phyloP scores from a whole-genome alignment of 2,113 vertebrate species.

The Sturnus vulgaris region DNA sequence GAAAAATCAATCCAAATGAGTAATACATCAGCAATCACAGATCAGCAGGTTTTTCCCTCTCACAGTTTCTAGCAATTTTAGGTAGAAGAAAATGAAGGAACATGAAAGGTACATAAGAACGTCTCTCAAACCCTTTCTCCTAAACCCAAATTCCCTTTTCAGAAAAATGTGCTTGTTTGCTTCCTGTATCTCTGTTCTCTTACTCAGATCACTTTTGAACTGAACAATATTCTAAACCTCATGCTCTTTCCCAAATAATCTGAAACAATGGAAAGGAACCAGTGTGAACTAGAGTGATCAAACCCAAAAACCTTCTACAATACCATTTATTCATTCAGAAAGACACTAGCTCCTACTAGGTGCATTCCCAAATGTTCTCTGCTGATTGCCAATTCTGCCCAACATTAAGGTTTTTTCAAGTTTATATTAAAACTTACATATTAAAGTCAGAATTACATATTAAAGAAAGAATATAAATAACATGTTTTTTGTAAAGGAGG shows the following conservation, averaged over 20 bases:
- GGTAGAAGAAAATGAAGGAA: not conserved
- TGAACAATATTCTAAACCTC: not conserved
- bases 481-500: not conserved
- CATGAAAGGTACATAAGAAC: not conserved
- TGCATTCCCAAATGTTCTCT: not conserved
- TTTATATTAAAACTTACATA: not conserved
- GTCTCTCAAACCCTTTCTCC: not conserved
- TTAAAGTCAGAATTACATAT: not conserved
- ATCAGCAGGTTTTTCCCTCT: not conserved
- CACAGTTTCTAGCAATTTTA: not conserved
- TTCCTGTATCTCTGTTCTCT: not conserved
- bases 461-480: not conserved
- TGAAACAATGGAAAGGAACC: not conserved
- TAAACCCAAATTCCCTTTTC: not conserved
- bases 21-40: not conserved
- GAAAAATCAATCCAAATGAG: not conserved
- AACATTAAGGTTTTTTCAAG: accelerated
- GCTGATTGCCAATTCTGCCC: not conserved
- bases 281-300: not conserved
- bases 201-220: not conserved
- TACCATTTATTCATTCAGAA: not conserved
- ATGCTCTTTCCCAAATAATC: not conserved
- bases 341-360: not conserved
- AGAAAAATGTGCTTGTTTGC: not conserved
- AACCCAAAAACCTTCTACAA: not conserved